These are phyloP conservation scores for Xanthorhoe designata DNA, from an alignment of 2,888 invertebrate species.

Conservation along the genomic window DNA sequence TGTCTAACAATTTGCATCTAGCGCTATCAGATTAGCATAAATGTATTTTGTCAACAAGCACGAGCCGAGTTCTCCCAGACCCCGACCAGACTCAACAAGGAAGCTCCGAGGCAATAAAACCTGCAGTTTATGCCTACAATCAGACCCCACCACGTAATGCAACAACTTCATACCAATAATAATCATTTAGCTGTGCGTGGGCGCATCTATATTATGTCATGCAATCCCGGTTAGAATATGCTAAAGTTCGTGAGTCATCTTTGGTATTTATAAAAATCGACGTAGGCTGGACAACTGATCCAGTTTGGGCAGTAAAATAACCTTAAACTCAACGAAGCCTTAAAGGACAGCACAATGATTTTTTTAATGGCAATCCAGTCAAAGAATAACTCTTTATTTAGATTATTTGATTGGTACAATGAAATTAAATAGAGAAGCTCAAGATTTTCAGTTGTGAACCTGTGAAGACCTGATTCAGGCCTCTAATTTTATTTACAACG, in stretches of 20 bases:
- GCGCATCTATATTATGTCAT: conserved; percentile 34
- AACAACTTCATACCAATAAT: conserved; percentile 36
- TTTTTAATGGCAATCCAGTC: too few species aligned
- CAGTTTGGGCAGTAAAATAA: background rate
- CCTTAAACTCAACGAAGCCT: too few species aligned
- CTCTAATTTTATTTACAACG: too few species aligned
- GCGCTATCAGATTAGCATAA: background rate
- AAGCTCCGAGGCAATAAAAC: conserved; percentile 27
- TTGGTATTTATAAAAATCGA: background rate
- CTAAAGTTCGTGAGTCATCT: conserved; percentile 12
- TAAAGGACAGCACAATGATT: too few species aligned
- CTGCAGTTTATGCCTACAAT: conserved; percentile 25
- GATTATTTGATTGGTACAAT: too few species aligned
- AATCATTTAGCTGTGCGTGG: conserved; percentile 32
- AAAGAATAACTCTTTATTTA: too few species aligned
- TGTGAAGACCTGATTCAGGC: too few species aligned
- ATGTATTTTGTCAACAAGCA: conserved; percentile 16
- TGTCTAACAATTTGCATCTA: background rate
- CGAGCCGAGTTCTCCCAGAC: conserved; percentile 17
- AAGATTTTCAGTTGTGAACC: too few species aligned
- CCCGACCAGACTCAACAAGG: conserved; percentile 25
- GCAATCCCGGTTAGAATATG: conserved; percentile 17
- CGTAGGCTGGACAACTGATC: background rate
- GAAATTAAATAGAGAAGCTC: too few species aligned
- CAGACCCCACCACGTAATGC: conserved; percentile 24